Evolutionary conservation across 2,113 vertebrate species (phyloP), one percentile per base, ranked within the genome.

Genomic region (Anoplopoma fimbria): DNA sequence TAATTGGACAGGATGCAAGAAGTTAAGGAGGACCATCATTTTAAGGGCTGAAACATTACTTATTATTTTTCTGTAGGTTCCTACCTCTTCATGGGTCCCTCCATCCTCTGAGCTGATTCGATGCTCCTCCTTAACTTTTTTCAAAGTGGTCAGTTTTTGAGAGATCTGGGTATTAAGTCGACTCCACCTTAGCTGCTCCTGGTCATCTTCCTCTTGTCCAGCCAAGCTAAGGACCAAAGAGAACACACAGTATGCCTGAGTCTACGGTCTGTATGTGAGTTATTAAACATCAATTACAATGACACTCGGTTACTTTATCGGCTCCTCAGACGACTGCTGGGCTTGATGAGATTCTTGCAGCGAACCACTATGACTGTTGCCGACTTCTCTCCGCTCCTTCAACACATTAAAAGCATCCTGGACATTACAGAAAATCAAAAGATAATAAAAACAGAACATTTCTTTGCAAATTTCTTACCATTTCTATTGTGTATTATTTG

Each of bases 331-430:
- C 2, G 53, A 34, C 27, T 40, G 25, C 21, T 51, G n/a, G 0
- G 47, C 13, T 29, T 74, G 58, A 29, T 75, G 60, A 49, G 61
- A 49, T 57, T 69, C 77, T 45, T 83, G 63, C 49, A 29, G 38
- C 4, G 62, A 40, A 73, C 87, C 82, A 62, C 88, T 81, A 0
- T 90, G 93, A 0, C 68, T 81, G 69, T 89, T 87, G 61, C 93
- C 90, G 55, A 93, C 93, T 84, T 95, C 92, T 71, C 86, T 95
- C 82, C 95, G 94, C 70, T 95, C 93, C 17, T 79, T 77, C 47
- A 90, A 80, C 63, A 94, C 94, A 82, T 87, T 72, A 63, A 90
- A 86, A 75, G 88, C 57, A 63, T 93, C 90, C 96, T 96, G 77
- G 12, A 83, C 34, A 68, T 60, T 40, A 13, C 68, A 42, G 19